These are phyloP conservation scores for Campaea margaritaria DNA, from an alignment of 2,888 invertebrate species.

Conservation along the genomic window DNA sequence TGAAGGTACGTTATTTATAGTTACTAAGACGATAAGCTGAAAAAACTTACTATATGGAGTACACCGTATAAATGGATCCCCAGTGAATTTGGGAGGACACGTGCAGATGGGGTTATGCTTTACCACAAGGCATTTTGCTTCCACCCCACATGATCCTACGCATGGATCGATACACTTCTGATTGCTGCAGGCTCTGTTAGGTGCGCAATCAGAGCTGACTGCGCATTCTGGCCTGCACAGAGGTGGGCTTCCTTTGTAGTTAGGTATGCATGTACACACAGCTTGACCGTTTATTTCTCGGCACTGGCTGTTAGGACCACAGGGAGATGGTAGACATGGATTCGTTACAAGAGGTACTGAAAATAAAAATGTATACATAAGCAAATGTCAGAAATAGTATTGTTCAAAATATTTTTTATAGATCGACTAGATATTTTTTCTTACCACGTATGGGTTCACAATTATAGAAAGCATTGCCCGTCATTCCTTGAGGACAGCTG, in stretches of 20 bases:
- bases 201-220: conserved; percentile 90
- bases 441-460: conserved; percentile 84
- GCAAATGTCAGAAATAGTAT: too few species aligned
- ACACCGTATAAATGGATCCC: conserved; percentile 92
- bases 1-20: too few species aligned
- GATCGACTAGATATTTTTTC: neutral
- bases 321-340: conserved; percentile 90
- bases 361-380: conserved; percentile 36
- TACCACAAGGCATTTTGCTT: conserved; percentile 89
- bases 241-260: conserved; percentile 90
- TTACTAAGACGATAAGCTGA: neutral
- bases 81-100: conserved; percentile 88
- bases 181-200: conserved; percentile 89
- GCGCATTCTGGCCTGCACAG: conserved; percentile 91
- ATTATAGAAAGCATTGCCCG: conserved; percentile 88
- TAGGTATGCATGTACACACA: conserved; percentile 89
- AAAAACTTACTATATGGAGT: conserved; percentile 70
- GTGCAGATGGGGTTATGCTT: conserved; percentile 92
- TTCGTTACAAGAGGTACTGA: conserved; percentile 76
- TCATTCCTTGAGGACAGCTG: conserved; percentile 88
- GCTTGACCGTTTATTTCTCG: conserved; percentile 87
- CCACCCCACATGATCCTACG: conserved; percentile 89
- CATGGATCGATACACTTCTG: conserved; percentile 91
- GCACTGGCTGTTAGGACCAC: conserved; percentile 91
- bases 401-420: neutral